These are phyloP conservation scores for Meliscaeva auricollis DNA, from an alignment of 2,888 invertebrate species.

Conservation along the genomic window DNA sequence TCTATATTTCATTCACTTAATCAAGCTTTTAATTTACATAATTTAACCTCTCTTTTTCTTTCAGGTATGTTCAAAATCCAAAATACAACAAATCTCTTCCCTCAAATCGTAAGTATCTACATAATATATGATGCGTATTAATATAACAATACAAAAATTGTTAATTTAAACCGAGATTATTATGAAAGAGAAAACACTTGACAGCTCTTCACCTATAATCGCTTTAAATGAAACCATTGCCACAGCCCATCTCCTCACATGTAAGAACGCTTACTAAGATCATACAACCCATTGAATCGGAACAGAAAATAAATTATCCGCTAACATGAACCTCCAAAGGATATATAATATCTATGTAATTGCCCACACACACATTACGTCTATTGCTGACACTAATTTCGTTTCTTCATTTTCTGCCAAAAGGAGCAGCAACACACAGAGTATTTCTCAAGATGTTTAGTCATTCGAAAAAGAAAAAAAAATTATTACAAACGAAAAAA, in stretches of 20 bases:
- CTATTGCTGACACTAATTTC: constrained; percentile 50
- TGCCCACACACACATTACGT: constrained; percentile 33
- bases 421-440: constrained; percentile 27
- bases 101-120: constrained; percentile 26
- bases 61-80: constrained; percentile 48
- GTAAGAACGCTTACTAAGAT: constrained; percentile 44
- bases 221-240: constrained; percentile 26
- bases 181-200: constrained; percentile 39
- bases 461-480: constrained; percentile 26
- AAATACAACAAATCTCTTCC: neutral
- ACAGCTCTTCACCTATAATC: constrained; percentile 50
- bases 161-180: constrained; percentile 26
- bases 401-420: constrained; percentile 43
- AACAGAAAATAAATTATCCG: constrained; percentile 64
- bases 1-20: neutral
- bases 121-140: neutral
- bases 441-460: constrained; percentile 39
- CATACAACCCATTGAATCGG: constrained; percentile 55
- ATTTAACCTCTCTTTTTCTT: constrained; percentile 11
- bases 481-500: neutral
- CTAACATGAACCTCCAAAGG: constrained; percentile 54
- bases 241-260: neutral
- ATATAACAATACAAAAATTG: constrained; percentile 19
- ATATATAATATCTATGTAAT: constrained; percentile 11
- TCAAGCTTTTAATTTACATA: neutral